A percentile compares a stretch with the other conserved stretches of the same genome.
These are phyloP conservation scores for Tauraco hartlaubi DNA, from an alignment of 2,797 vertebrate genomes.

Conservation along the genomic window DNA sequence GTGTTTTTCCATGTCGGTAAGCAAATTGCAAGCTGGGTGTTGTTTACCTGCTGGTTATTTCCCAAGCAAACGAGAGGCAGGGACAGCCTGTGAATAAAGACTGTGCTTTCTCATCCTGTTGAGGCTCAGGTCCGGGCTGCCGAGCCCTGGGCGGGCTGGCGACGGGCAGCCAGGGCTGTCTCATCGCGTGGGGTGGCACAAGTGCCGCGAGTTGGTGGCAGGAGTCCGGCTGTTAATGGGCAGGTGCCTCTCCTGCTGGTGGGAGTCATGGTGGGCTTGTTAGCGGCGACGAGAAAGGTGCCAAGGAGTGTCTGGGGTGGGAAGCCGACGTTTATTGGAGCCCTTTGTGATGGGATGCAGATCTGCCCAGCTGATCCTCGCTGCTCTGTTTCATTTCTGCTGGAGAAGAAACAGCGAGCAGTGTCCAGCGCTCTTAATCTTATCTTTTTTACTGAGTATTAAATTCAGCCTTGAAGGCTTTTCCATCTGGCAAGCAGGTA, in stretches of 20 bases:
- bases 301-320: not conserved
- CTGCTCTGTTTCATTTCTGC: not conserved
- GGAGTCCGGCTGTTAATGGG: not conserved
- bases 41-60: slow-evolving; percentile 29
- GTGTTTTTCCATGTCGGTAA: not conserved
- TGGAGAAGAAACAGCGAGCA: not conserved
- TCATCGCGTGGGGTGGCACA: not conserved
- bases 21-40: not conserved
- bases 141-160: not conserved
- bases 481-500: not conserved
- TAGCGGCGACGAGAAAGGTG: not conserved
- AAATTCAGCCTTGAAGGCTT: not conserved
- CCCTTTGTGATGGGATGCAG: rapidly evolving
- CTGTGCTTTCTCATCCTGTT: not conserved
- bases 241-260: slow-evolving; percentile 24
- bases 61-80: not conserved
- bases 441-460: not conserved
- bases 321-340: not conserved
- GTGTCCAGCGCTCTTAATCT: not conserved
- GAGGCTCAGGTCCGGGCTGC: not conserved
- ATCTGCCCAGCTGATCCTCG: not conserved
- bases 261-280: not conserved
- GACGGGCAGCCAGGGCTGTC: not conserved
- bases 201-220: not conserved
- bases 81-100: not conserved